Conservation (phyloP, 1,140 invertebrate genomes). For the Cydia pomonella region DNA sequence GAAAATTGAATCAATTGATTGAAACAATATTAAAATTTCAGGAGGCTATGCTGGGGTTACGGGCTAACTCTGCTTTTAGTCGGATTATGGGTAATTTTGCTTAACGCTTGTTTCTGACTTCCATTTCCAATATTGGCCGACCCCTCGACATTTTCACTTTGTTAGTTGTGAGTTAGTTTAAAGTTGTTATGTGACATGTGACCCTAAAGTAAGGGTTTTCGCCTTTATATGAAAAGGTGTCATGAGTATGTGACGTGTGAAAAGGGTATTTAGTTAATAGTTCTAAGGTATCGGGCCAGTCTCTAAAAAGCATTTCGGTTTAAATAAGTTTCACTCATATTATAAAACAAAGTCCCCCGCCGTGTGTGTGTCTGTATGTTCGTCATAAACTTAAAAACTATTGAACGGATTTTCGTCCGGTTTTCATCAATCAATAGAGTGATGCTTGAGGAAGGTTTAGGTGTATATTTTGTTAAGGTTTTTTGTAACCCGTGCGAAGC, state of each 20-base stretch:
- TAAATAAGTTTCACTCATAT: too few species aligned
- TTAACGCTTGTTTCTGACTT: constrained; percentile 9
- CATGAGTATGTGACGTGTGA: too few species aligned
- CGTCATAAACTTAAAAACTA: too few species aligned
- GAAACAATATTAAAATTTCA: constrained; percentile 31
- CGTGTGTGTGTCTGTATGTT: too few species aligned
- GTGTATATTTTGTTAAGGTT: too few species aligned
- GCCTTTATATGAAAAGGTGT: neutral
- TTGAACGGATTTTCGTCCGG: too few species aligned
- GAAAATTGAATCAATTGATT: constrained; percentile 51
- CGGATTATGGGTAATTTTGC: constrained; percentile 28
- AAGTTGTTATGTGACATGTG: neutral
- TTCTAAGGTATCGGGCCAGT: too few species aligned
- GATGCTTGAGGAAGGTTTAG: too few species aligned
- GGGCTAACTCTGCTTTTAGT: constrained; percentile 22
- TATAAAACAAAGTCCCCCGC: too few species aligned
- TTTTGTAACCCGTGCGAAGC: too few species aligned
- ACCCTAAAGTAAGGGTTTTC: neutral
- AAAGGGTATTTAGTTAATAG: neutral
- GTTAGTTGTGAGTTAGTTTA: neutral
- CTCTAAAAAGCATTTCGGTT: too few species aligned
- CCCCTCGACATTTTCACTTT: neutral
- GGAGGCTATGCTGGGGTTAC: neutral
- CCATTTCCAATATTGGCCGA: neutral
- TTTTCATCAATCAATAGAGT: too few species aligned